Conservation (phyloP, 2,113 vertebrate species). For the Tenrec ecaudatus region DNA sequence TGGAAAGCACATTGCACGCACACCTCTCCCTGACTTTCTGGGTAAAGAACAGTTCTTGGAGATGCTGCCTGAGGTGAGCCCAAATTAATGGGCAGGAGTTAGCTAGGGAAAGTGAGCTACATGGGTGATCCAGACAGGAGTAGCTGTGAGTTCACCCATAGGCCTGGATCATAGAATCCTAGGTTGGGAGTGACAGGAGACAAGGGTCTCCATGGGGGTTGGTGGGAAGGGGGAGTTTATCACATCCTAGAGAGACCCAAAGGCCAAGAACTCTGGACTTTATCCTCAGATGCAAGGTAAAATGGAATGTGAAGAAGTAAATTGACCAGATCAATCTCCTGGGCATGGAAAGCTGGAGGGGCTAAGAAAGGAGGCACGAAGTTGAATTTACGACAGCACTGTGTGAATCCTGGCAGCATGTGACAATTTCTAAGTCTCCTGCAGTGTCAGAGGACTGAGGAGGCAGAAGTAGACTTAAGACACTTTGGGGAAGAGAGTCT, state of each 20-base stretch:
- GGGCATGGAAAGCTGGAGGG: not conserved
- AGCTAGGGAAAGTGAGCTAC: not conserved
- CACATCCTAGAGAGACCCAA: not conserved
- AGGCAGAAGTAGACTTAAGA: not conserved
- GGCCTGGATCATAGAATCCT: not conserved
- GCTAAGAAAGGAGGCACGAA: too few relatives aligned
- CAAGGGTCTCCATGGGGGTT: not conserved
- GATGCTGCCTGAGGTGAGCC: not conserved
- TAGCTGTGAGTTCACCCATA: too few relatives aligned
- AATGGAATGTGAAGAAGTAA: too few relatives aligned
- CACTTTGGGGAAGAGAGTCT: not conserved
- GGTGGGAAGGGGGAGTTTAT: too few relatives aligned
- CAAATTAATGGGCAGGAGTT: not conserved
- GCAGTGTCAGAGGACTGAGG: not conserved
- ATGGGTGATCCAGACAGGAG: too few relatives aligned
- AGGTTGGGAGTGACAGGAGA: not conserved
- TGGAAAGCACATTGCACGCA: too few relatives aligned
- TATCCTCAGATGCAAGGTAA: not conserved
- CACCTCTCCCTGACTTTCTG: not conserved
- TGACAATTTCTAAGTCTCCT: not conserved
- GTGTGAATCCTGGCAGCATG: not conserved
- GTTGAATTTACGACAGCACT: not conserved
- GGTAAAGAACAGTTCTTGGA: not conserved
- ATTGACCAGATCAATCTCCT: not conserved
- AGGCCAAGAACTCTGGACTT: not conserved